Percentiles rank a stretch among this genome's conserved stretches.
These are phyloP conservation scores for Saiga tatarica DNA, from an alignment of 2,113 vertebrate species.

Conservation along the genomic window DNA sequence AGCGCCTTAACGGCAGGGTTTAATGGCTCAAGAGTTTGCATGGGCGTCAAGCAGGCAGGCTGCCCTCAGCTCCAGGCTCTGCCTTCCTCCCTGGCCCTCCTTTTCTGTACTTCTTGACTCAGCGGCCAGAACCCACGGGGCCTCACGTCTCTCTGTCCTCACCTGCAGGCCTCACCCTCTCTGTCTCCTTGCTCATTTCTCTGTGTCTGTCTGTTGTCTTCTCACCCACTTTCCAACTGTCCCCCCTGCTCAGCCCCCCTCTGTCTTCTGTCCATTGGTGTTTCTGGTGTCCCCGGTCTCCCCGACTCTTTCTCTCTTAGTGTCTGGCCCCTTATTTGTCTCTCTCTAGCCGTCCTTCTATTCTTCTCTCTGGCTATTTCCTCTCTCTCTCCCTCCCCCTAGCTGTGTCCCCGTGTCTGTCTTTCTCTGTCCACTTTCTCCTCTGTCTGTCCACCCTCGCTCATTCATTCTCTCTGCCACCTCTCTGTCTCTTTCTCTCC, in stretches of 20 bases:
- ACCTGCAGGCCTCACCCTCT: background rate
- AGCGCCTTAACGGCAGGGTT: background rate
- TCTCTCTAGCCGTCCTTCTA: background rate
- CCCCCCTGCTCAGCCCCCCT: background rate
- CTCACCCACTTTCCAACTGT: no score
- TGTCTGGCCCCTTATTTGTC: background rate
- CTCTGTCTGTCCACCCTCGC: background rate
- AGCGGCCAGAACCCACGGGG: rapidly evolving
- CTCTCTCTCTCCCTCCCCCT: background rate
- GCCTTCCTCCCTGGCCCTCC: background rate
- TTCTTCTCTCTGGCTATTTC: background rate
- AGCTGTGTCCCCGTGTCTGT: background rate
- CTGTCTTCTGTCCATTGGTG: background rate
- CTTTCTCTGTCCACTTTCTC: background rate
- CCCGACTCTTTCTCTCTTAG: background rate
- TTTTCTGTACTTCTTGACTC: background rate
- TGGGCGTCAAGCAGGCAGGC: background rate
- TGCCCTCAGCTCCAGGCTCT: background rate
- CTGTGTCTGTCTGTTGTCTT: background rate
- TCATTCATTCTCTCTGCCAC: background rate
- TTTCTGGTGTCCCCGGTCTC: background rate
- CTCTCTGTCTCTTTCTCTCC: background rate
- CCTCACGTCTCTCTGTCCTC: background rate
- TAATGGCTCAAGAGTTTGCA: background rate
- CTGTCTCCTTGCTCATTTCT: background rate